Evolutionary conservation across 2,888 invertebrate genomes (phyloP).

Genomic region (Drosophila imparisetae): DNA sequence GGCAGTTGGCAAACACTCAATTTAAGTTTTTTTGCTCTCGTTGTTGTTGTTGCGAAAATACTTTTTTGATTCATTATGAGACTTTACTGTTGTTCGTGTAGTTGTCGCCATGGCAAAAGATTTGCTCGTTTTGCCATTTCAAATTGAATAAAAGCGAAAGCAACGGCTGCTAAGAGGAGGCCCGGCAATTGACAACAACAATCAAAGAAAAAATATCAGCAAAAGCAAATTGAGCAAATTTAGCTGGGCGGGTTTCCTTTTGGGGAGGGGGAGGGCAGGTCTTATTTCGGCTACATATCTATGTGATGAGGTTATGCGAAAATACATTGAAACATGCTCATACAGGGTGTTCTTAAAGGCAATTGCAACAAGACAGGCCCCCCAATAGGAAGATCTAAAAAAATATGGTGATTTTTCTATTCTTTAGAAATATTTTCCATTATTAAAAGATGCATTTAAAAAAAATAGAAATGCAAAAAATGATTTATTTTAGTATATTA

Average conservation of each 20-base stretch:
- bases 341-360: constrained; percentile 26
- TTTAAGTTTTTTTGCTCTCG: constrained; percentile 25
- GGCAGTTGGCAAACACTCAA: constrained; percentile 70
- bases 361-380: not conserved
- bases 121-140: constrained; percentile 51
- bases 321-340: constrained; percentile 4
- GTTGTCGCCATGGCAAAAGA: constrained; percentile 72
- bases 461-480: not conserved
- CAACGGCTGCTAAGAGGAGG: constrained; percentile 56
- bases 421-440: not conserved
- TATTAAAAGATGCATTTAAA: not conserved
- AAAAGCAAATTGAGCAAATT: constrained; percentile 17
- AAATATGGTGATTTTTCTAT: not conserved
- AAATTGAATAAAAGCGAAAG: constrained; percentile 74
- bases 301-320: constrained; percentile 23
- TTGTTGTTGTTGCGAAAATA: not conserved
- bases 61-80: constrained; percentile 46
- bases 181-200: constrained; percentile 71
- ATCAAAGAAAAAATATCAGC: constrained; percentile 23
- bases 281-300: constrained; percentile 1
- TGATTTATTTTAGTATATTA: not conserved
- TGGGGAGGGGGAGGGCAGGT: constrained; percentile 31
- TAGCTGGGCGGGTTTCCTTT: constrained; percentile 61
- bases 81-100: constrained; percentile 31
- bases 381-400: not conserved